phyloP scores from a whole-genome alignment of 2,797 vertebrate genomes.

The Syndactyla subalaris region DNA sequence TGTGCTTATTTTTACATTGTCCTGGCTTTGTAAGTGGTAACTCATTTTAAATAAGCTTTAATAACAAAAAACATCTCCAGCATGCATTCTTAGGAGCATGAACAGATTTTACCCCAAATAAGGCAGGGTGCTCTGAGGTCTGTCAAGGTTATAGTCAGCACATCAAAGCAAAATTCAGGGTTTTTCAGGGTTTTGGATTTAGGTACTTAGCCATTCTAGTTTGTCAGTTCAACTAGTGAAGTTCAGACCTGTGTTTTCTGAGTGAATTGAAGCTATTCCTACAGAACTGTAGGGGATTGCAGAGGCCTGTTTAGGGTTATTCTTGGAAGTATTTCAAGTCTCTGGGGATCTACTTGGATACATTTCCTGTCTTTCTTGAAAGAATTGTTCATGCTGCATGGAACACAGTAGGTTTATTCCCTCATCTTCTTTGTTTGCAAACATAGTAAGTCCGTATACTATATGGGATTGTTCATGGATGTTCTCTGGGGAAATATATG shows the following conservation, averaged over 20 bases:
- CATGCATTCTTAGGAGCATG: background rate
- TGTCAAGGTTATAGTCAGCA: background rate
- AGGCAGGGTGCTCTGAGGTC: background rate
- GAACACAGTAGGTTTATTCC: conserved; percentile 4
- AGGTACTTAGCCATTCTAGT: background rate
- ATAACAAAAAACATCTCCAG: background rate
- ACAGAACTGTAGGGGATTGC: conserved; percentile 4
- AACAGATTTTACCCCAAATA: background rate
- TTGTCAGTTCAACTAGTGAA: background rate
- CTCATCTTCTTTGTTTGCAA: background rate
- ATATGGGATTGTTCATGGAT: background rate
- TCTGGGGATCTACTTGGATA: conserved; percentile 36
- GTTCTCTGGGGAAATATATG: background rate
- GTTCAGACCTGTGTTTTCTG: background rate
- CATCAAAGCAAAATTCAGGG: background rate
- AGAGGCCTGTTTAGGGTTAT: conserved; percentile 66
- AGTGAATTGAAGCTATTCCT: conserved; percentile 6
- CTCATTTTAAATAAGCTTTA: background rate
- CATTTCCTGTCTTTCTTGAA: conserved; percentile 41
- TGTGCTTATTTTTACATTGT: background rate
- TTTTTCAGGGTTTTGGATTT: background rate
- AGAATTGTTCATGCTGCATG: conserved; percentile 41
- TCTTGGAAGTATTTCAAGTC: conserved; percentile 68
- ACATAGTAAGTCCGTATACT: background rate
- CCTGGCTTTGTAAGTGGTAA: background rate